These are phyloP conservation scores for Hippopotamus amphibius DNA, from an alignment of 2,113 vertebrate species.

Conservation along the genomic window DNA sequence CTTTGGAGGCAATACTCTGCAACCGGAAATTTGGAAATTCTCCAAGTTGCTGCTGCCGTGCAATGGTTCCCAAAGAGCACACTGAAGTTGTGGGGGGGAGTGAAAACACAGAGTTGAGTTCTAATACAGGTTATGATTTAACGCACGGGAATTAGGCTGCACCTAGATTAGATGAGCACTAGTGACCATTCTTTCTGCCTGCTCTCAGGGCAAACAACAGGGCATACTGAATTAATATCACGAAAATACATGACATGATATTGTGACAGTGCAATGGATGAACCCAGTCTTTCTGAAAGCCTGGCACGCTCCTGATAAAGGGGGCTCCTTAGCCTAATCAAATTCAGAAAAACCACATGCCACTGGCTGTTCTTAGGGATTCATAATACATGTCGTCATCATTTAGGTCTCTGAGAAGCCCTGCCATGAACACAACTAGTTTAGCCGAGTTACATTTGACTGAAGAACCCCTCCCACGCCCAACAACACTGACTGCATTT, in stretches of 20 bases:
- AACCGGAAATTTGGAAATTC: background rate
- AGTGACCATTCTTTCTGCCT: background rate
- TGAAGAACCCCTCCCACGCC: background rate
- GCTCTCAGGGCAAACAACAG: too few species aligned
- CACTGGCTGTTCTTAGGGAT: background rate
- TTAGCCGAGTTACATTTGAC: background rate
- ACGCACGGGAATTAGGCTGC: too few species aligned
- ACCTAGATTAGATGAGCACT: background rate
- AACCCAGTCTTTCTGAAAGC: background rate
- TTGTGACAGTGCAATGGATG: background rate
- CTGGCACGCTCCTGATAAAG: background rate
- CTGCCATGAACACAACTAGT: background rate
- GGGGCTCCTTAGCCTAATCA: background rate
- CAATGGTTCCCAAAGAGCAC: background rate
- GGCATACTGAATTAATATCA: background rate
- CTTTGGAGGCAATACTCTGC: background rate
- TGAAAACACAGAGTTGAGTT: background rate
- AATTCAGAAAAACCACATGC: background rate
- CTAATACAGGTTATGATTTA: background rate
- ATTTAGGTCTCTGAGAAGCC: background rate
- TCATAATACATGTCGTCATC: background rate
- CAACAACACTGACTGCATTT: background rate
- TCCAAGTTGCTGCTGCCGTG: fast-evolving
- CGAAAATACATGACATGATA: background rate
- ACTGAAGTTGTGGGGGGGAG: fast-evolving